Conservation (phyloP, 1,140 invertebrate genomes). For the Piezodorus guildinii region DNA sequence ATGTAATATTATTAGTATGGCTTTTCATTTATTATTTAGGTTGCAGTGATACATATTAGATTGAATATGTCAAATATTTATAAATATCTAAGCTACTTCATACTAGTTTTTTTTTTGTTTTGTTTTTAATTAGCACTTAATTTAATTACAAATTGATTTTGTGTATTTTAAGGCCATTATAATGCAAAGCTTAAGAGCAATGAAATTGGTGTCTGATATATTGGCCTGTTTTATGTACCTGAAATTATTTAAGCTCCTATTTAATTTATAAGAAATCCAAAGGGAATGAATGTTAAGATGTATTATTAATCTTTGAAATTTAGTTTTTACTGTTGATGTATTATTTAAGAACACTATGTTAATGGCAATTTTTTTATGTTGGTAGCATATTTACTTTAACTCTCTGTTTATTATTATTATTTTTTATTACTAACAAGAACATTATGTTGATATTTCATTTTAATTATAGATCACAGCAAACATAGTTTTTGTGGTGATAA, state of each 20-base stretch:
- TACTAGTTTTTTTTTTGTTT: not conserved
- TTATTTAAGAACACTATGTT: conserved; percentile 6
- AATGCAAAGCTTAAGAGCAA: not conserved
- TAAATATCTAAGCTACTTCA: not conserved
- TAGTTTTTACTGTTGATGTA: not conserved
- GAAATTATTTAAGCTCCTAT: conserved; percentile 17
- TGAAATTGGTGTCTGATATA: not conserved
- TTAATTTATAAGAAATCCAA: conserved; percentile 3
- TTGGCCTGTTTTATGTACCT: conserved; percentile 17
- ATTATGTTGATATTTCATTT: not conserved
- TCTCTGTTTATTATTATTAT: not conserved
- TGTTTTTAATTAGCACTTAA: not conserved
- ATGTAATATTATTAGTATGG: not conserved
- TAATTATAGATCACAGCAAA: not conserved
- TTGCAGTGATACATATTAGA: not conserved
- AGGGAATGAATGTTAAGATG: conserved; percentile 7
- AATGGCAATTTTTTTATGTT: not conserved
- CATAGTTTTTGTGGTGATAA: not conserved
- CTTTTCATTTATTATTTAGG: not conserved
- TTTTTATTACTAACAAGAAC: not conserved
- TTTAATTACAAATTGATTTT: not conserved
- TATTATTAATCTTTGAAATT: not conserved
- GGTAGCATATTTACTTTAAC: not conserved
- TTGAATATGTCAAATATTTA: conserved; percentile 1
- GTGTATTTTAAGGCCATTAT: not conserved